Evolutionary conservation across 2,888 invertebrate species (phyloP).

Genomic region (Meandrusa payeni): DNA sequence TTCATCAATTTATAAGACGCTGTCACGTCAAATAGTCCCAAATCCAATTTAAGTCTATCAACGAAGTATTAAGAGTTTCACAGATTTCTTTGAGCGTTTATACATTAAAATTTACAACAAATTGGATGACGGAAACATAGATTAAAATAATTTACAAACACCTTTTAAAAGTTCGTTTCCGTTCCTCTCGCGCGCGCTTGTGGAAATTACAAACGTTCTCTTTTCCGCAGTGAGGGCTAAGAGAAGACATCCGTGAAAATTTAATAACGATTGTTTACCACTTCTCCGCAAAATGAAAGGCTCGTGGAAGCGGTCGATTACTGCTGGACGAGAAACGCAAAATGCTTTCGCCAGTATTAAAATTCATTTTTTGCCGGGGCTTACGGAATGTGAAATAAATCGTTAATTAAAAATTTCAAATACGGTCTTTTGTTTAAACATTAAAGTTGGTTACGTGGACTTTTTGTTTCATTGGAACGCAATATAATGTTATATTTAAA

Average conservation of each 20-base stretch:
- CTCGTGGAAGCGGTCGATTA: conserved; percentile 60
- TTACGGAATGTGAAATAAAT: conserved; percentile 28
- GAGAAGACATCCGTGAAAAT: conserved; percentile 71
- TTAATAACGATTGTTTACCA: conserved; percentile 79
- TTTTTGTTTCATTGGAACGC: too few relatives aligned
- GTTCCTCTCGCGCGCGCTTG: conserved; percentile 42
- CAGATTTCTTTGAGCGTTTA: not conserved
- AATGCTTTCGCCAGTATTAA: conserved; percentile 25
- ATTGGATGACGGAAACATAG: conserved; percentile 13
- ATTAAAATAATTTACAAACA: conserved; percentile 20
- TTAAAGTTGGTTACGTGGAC: too few relatives aligned
- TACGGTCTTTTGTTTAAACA: conserved; percentile 21
- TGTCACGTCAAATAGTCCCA: too few relatives aligned
- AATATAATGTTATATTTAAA: too few relatives aligned
- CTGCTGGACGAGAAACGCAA: conserved; percentile 37
- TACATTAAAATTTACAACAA: conserved; percentile 7
- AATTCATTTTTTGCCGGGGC: conserved; percentile 22
- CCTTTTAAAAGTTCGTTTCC: conserved; percentile 50
- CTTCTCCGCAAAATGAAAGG: conserved; percentile 64
- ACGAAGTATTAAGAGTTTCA: not conserved
- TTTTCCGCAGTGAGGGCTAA: conserved; percentile 51
- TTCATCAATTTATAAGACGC: too few relatives aligned
- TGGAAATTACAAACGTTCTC: conserved; percentile 53
- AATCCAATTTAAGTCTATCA: too few relatives aligned
- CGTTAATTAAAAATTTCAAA: conserved; percentile 26